A percentile compares a stretch with the other conserved stretches of the same genome.
Conservation (phyloP, 2,113 vertebrate genomes). For the Caloenas nicobarica region DNA sequence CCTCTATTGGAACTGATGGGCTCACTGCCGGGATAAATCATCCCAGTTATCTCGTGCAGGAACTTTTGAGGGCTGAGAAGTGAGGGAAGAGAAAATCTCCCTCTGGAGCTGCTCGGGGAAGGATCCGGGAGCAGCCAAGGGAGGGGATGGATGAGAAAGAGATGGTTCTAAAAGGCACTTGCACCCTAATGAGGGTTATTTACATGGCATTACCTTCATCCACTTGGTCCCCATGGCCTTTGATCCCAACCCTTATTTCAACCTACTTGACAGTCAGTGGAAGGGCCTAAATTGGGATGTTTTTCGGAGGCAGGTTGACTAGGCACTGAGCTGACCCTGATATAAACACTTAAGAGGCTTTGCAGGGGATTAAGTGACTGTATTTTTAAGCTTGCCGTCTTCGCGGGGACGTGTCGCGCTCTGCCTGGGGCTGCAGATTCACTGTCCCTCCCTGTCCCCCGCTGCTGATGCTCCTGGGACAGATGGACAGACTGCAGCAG, state of each 20-base stretch:
- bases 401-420: neutral
- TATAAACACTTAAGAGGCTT: slow-evolving; percentile 77
- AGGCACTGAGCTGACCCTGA: slow-evolving; percentile 72
- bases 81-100: neutral
- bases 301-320: slow-evolving; percentile 62
- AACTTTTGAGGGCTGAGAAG: neutral
- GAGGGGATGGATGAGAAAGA: neutral
- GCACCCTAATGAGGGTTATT: neutral
- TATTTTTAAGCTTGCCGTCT: slow-evolving; percentile 71
- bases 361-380: slow-evolving; percentile 72
- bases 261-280: slow-evolving; percentile 8
- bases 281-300: slow-evolving; percentile 47
- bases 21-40: neutral
- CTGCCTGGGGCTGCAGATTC: neutral
- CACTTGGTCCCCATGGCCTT: neutral
- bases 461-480: neutral
- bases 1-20: neutral
- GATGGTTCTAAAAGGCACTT: neutral
- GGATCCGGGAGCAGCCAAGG: neutral
- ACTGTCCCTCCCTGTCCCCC: neutral
- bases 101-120: neutral
- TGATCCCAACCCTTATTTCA: slow-evolving; percentile 22
- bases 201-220: neutral
- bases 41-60: neutral
- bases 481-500: neutral